phyloP scores from a whole-genome alignment of 2,797 vertebrate genomes.

The Bryconaethiops microstoma region DNA sequence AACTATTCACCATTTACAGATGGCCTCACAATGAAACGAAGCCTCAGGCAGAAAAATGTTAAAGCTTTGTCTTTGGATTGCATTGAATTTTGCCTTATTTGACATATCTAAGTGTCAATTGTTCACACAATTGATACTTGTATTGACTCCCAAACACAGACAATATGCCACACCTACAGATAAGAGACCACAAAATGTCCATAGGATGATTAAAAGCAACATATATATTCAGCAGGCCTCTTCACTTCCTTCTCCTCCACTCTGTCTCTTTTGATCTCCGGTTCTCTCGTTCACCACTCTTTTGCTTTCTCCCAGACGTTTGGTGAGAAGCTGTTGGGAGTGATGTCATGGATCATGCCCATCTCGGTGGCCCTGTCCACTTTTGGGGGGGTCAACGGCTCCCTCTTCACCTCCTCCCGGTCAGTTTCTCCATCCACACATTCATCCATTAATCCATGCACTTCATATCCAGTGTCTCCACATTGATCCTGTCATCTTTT shows the following conservation, averaged over 20 bases:
- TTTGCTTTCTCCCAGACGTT: conserved; percentile 81
- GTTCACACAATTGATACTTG: conserved; percentile 55
- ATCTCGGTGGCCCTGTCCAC: conserved; percentile 94
- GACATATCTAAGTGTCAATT: conserved; percentile 58
- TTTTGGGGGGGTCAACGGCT: conserved; percentile 94
- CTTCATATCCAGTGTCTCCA: conserved; percentile 12
- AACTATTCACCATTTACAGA: neutral
- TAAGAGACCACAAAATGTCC: conserved; percentile 1
- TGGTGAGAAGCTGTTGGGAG: conserved; percentile 91
- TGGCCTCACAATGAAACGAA: neutral
- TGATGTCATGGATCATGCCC: conserved; percentile 96
- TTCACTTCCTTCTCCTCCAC: conserved; percentile 35
- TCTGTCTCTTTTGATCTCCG: conserved; percentile 18
- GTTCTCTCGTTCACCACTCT: conserved; percentile 49
- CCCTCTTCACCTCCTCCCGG: conserved; percentile 94
- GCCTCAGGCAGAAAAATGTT: neutral
- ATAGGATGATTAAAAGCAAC: neutral
- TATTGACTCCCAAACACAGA: conserved; percentile 4
- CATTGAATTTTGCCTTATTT: neutral
- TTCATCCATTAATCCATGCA: conserved; percentile 1
- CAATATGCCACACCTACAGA: conserved; percentile 24
- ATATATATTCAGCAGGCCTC: conserved; percentile 10
- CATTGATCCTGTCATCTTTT: neutral
- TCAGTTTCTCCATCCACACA: conserved; percentile 65
- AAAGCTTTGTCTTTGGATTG: neutral